Evolutionary conservation across 1,140 invertebrate genomes (phyloP), one percentile per base, ranked within the genome.

Genomic region (Triops cancriformis): DNA sequence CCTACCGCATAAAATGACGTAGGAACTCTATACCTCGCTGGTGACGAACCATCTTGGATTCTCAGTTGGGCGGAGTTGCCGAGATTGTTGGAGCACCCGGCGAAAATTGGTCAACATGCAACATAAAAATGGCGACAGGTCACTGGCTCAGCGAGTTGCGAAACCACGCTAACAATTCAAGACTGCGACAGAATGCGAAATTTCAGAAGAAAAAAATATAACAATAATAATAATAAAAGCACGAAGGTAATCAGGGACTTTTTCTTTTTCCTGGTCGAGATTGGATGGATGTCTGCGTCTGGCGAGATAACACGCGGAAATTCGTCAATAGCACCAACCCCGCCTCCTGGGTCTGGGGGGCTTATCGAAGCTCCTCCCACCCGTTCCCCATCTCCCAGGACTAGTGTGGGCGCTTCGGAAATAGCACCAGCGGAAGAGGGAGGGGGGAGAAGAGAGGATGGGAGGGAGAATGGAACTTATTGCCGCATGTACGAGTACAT

Each of bases 1-100:
- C 77, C 77, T 78, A 78, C 77, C 10, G 43, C 73, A 78, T 41
- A 78, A 78, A 76, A 43, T 45, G 42, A 78, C 77, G 77, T 78
- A 78, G 77, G 77, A 78, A 78, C 77, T 78, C 77, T 78, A 78
- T 78, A 78, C 77, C 77, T 78, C 77, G 77, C 77, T 78, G 74
- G 72, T 73, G 77, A 78, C 77, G 0, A 64, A 23, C 11, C 51
- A 64, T 64, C 51, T 64, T 64, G 51, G 43, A 64, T n/a, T 23
- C 51, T n/a, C 23, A 18, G 14, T 64, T 6, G 14, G 14, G 51
- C 43, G 11, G 51, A 18, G 18, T 64, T 64, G 14, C 51, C 23
- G 51, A 64, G n/a, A 64, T 64, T 9, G 11, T 45, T 45, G 11
- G 11, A 45, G 43, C 43, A n/a, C n/a, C n/a, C n/a, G n/a, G n/a